Conservation (phyloP, 2,113 vertebrate genomes). For the Mormyrus iriodes region DNA sequence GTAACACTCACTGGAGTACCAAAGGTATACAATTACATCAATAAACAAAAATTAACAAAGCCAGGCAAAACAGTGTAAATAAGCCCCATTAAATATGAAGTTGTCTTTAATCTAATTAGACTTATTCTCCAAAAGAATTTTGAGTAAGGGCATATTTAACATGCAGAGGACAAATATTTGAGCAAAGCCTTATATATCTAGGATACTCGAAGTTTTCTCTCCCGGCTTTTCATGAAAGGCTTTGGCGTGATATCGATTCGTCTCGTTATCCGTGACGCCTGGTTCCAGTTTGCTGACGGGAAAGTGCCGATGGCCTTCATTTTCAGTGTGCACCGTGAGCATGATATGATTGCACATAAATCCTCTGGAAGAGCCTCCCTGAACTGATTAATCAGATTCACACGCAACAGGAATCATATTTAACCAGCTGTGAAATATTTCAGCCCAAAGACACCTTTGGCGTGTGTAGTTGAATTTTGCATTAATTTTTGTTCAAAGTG, state of each 20-base stretch:
- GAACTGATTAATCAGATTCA: neutral
- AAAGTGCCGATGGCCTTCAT: neutral
- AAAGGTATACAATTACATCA: neutral
- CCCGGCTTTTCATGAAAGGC: neutral
- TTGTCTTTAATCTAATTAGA: neutral
- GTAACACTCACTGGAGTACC: neutral
- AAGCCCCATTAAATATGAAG: neutral
- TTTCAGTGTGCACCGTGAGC: neutral
- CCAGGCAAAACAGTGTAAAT: neutral
- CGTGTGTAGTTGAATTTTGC: neutral
- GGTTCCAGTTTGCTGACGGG: neutral
- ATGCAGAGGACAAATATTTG: neutral
- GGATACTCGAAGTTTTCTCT: neutral
- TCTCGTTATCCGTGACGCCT: neutral
- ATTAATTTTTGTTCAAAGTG: neutral
- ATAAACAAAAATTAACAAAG: neutral
- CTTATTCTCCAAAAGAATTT: slow-evolving; percentile 7
- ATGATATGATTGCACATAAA: neutral
- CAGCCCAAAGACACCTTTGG: neutral
- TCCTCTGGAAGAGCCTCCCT: neutral
- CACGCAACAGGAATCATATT: neutral
- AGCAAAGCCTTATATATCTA: neutral
- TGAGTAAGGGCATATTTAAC: slow-evolving; percentile 6
- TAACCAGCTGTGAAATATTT: neutral
- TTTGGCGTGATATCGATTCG: neutral